Base-by-base conservation (phyloP, 2,113 vertebrate species). In the Perognathus longimembris region DNA sequence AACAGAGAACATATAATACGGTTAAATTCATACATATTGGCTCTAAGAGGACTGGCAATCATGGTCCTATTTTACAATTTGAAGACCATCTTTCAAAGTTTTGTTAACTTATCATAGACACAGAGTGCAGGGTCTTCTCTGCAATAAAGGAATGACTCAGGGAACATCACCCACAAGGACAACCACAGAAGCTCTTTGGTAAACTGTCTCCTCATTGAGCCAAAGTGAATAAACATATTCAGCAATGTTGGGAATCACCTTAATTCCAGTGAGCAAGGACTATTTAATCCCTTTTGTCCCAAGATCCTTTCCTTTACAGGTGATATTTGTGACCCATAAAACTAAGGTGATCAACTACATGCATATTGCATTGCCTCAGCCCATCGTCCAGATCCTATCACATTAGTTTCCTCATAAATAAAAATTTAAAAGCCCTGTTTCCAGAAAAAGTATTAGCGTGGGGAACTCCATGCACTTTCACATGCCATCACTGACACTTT, bases 391-490 rank as follows among this genome's bases (percentile, higher is more conserved):
- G 32, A 3, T 61, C 94, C 40, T 30, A 92, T 50, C 36, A 14
- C 57, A 66, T 78, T 24, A 10, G 59, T 90, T 94, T 66, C 63
- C 59, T 86, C 17, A 38, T 81, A 93, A 96, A 88, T 5, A 36
- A 61, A 40, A 90, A 83, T 70, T 12, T 61, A 69, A 14, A 36
- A 59, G 4, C 21, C 42, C 36, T n/a, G 6, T 28, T 79, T 0
- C 50, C 26, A 95, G 66, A 8, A 2, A 0, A 94, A 57, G 80
- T 96, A 88, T 64, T 57, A 79, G 76, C 30, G 64, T 0, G 0
- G 36, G 69, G 80, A 97, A 98, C n/a, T n/a, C n/a, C n/a, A n/a
- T 94, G 92, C 91, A 78, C 34, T 40, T 89, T 45, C 45, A 67
- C 4, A 8, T 42, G n/a, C 11, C 3, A 21, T 64, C 90, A 90